Conservation (phyloP, 2,797 vertebrate species). For the Hemibagrus guttatus region DNA sequence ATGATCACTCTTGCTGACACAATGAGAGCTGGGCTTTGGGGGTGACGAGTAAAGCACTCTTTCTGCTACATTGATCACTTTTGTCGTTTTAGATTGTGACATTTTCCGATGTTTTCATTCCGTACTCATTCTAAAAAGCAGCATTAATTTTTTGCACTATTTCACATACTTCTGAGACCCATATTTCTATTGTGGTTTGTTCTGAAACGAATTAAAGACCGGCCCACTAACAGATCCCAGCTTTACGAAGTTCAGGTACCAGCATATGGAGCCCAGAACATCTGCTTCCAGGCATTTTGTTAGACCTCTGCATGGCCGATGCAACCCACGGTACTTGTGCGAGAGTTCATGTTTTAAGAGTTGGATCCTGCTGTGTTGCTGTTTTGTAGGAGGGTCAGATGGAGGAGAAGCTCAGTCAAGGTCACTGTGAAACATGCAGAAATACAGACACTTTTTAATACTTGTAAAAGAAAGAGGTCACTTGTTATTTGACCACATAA, state of each 20-base stretch:
- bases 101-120: not conserved
- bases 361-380: slow-evolving; percentile 58
- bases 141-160: not conserved
- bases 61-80: not conserved
- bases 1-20: slow-evolving; percentile 61
- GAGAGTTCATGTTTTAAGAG: slow-evolving; percentile 65
- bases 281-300: slow-evolving; percentile 57
- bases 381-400: slow-evolving; percentile 61
- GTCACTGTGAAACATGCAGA: slow-evolving; percentile 39
- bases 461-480: not conserved
- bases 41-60: not conserved
- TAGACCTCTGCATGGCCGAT: slow-evolving; percentile 21
- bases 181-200: slow-evolving; percentile 27
- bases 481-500: not conserved
- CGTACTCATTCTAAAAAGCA: not conserved
- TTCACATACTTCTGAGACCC: not conserved
- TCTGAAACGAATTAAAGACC: slow-evolving; percentile 38
- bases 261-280: slow-evolving; percentile 41
- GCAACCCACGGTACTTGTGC: slow-evolving; percentile 51
- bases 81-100: not conserved
- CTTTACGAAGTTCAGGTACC: slow-evolving; percentile 17
- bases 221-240: slow-evolving; percentile 47
- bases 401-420: slow-evolving; percentile 61
- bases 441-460: not conserved
- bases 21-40: slow-evolving; percentile 60